Evolutionary conservation across 1,140 invertebrate species (phyloP).

Genomic region (Drosophila lacteicornis): DNA sequence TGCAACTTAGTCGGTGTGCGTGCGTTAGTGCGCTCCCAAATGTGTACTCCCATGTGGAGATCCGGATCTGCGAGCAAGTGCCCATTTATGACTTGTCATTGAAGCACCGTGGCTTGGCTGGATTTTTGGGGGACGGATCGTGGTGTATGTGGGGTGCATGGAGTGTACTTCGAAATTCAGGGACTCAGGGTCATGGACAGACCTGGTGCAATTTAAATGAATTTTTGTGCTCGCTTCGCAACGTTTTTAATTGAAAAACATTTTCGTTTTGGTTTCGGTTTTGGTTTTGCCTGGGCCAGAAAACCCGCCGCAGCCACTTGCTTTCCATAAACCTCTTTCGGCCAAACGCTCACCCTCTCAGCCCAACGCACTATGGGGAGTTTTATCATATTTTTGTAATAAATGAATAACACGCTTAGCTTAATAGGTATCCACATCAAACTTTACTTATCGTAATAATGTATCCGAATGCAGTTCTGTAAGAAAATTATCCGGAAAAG

Average conservation of each 20-base stretch:
- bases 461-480: too few species aligned
- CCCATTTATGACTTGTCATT: conserved; percentile 72
- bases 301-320: conserved; percentile 56
- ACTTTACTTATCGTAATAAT: too few species aligned
- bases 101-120: conserved; percentile 17
- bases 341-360: conserved; percentile 6
- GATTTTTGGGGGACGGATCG: neutral
- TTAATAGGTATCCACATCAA: too few species aligned
- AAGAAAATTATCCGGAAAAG: too few species aligned
- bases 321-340: conserved; percentile 55
- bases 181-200: conserved; percentile 4
- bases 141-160: neutral
- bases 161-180: neutral
- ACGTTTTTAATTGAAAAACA: conserved; percentile 80
- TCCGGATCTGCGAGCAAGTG: conserved; percentile 12
- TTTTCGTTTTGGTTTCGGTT: conserved; percentile 78
- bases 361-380: neutral
- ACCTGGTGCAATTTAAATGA: conserved; percentile 66
- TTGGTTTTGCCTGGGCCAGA: conserved; percentile 55
- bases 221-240: conserved; percentile 67
- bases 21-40: conserved; percentile 2
- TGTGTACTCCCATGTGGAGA: neutral
- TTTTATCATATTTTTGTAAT: too few species aligned
- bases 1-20: neutral
- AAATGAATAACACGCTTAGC: too few species aligned